phyloP scores from a whole-genome alignment of 2,797 vertebrate genomes.

The Aratinga solstitialis region DNA sequence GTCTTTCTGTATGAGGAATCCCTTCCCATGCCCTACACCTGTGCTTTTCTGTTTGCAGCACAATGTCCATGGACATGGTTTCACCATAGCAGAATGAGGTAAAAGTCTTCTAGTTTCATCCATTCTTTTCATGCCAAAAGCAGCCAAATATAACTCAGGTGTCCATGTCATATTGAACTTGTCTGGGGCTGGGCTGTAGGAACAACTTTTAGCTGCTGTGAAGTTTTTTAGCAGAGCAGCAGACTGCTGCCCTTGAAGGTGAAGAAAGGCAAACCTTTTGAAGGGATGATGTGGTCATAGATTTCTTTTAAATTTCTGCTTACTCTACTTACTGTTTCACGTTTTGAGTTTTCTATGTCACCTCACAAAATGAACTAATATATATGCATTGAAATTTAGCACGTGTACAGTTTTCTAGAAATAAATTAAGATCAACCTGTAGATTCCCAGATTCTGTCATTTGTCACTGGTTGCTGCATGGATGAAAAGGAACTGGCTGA shows the following conservation, averaged over 20 bases:
- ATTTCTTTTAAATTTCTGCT: not conserved
- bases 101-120: not conserved
- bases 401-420: not conserved
- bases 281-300: not conserved
- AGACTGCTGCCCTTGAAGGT: not conserved
- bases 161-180: not conserved
- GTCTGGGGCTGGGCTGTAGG: not conserved
- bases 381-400: not conserved
- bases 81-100: not conserved
- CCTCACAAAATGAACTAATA: not conserved
- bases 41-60: not conserved
- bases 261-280: not conserved
- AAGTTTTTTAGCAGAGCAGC: not conserved
- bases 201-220: not conserved
- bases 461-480: not conserved
- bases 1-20: not conserved
- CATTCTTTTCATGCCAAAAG: not conserved
- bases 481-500: not conserved
- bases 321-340: not conserved
- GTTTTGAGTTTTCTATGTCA: not conserved
- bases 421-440: not conserved
- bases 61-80: not conserved
- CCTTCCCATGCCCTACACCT: accelerated
- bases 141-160: not conserved
- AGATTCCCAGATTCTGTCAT: not conserved